Conservation (phyloP, 2,113 vertebrate genomes). For the Carassius carassius region DNA sequence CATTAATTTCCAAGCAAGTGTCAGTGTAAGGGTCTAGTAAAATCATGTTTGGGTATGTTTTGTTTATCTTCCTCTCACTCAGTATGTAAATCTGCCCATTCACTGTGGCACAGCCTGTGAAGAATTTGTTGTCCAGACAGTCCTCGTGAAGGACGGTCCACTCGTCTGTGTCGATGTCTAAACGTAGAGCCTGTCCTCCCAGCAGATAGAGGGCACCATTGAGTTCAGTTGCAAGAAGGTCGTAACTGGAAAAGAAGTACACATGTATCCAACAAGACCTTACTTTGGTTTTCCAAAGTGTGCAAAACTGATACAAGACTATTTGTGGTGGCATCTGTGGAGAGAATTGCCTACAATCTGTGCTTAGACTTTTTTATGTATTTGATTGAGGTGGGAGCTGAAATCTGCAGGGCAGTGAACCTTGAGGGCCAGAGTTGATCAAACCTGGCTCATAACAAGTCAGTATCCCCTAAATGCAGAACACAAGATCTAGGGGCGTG, state of each 20-base stretch:
- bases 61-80: constrained; percentile 80
- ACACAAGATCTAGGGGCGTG: too few species aligned
- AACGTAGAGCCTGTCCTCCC: constrained; percentile 81
- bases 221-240: constrained; percentile 82
- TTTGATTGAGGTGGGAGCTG: background rate
- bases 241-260: constrained; percentile 75
- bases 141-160: constrained; percentile 83
- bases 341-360: too few species aligned
- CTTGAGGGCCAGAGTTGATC: background rate
- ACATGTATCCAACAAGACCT: background rate
- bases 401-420: background rate
- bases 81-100: constrained; percentile 83
- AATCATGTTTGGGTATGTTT: constrained; percentile 74
- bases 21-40: constrained; percentile 84
- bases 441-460: background rate
- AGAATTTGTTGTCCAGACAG: constrained; percentile 80
- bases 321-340: background rate
- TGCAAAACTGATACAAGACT: background rate
- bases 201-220: constrained; percentile 85
- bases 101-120: constrained; percentile 80
- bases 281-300: background rate
- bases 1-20: constrained; percentile 77
- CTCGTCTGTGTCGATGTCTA: constrained; percentile 82
- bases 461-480: too few species aligned
- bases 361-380: too few species aligned